Percentiles rank a stretch among this genome's conserved stretches.
Conservation (phyloP, 2,888 invertebrate genomes). For the Eilema caniola region DNA sequence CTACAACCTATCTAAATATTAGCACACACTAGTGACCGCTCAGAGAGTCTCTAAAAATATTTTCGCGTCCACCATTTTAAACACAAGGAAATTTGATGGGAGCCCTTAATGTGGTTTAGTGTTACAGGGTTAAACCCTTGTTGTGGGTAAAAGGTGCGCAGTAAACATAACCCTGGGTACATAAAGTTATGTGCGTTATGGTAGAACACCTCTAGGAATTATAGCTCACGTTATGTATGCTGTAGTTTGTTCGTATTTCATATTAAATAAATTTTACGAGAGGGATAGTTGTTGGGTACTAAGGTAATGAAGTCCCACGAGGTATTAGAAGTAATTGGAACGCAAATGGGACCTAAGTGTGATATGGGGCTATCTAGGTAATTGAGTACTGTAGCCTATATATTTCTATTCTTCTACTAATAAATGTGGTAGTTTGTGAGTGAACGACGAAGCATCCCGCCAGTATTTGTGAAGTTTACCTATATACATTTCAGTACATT, state of each 20-base stretch:
- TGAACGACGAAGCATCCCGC: too few relatives aligned
- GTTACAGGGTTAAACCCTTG: slow-evolving; percentile 21
- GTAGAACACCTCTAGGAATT: slow-evolving; percentile 8
- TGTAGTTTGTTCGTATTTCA: neutral
- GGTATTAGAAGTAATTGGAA: neutral
- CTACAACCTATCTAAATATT: neutral
- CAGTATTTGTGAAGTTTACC: too few relatives aligned
- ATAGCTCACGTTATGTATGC: neutral
- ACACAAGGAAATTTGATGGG: slow-evolving; percentile 20
- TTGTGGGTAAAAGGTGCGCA: slow-evolving; percentile 11
- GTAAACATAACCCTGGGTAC: slow-evolving; percentile 2
- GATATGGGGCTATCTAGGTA: neutral
- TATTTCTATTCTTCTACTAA: too few relatives aligned
- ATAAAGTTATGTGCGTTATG: neutral
- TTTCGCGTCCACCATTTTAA: neutral
- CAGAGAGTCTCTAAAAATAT: neutral
- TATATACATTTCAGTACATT: too few relatives aligned
- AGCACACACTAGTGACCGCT: neutral
- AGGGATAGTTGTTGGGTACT: neutral
- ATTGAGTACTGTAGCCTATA: too few relatives aligned
- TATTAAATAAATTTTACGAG: neutral
- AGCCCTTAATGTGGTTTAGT: slow-evolving; percentile 24
- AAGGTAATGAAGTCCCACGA: neutral
- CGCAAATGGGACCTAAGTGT: neutral
- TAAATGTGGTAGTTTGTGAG: too few relatives aligned